Evolutionary conservation across 2,888 invertebrate genomes (phyloP), one percentile per base, ranked within the genome.

Genomic region (Caenorhabditis macrosperma): DNA sequence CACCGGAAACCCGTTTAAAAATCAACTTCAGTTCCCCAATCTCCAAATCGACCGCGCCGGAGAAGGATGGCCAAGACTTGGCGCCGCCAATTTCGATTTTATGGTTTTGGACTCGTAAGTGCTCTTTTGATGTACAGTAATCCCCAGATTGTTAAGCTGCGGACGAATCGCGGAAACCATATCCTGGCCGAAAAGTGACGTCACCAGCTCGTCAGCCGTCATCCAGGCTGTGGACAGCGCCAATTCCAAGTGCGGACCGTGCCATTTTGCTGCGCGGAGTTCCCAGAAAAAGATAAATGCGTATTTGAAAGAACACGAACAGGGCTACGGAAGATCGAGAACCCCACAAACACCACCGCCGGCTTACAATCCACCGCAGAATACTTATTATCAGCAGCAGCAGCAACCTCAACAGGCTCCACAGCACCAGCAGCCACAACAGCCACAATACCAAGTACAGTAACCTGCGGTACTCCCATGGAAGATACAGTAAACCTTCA

Each of bases 31-130:
- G 83, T 83, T 83, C 41, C 77, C 79, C n/a, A 44, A 55, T 10
- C 68, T 83, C 5, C 64, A 68, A 68, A 61, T 83, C 44, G 74
- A 80, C n/a, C 61, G 78, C 35, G 71, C 80, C 33, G 60, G 50
- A 1, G 63, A 74, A 24, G 78, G 78, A 0, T 71, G 71, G 75
- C 67, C 71, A 1, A 30, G 59, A 4, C n/a, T 44, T 10, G 60
- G 61, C 10, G 79, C 75, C 20, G 48, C 63, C 5, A 60, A 75
- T 41, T 76, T 79, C 30, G 80, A 82, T 30, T 69, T 67, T 1
- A 54, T 80, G n/a, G 50, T 83, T 15, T 38, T 80, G 30, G 83
- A 83, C 61, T 22, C 57, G 80, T 80, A 30, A 54, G 80, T 2
- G 10, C 9, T 28, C 6, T 1, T n/a, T 30, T 26, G 12, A n/a